Percentiles rank a stretch among this genome's conserved stretches.
Evolutionary conservation across 2,888 invertebrate species (phyloP).

Genomic region (Athalia circularis): DNA sequence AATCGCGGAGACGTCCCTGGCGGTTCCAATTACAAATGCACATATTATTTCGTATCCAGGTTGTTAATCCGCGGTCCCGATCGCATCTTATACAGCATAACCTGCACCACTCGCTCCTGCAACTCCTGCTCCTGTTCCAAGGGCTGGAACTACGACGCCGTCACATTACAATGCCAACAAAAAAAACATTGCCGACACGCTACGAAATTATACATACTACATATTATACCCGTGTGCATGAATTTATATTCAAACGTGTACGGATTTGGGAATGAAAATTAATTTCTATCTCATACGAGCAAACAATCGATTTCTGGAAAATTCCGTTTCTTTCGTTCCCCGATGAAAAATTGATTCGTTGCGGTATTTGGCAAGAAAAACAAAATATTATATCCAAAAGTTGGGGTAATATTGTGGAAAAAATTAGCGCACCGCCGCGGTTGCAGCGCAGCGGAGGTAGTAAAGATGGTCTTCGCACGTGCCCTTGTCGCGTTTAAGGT

Average conservation of each 20-base stretch:
- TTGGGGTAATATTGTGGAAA: not conserved
- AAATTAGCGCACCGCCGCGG: not conserved
- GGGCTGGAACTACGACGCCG: not conserved
- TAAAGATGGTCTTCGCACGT: constrained; percentile 29
- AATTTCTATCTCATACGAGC: too few relatives aligned
- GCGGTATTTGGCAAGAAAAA: not conserved
- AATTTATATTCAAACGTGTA: not conserved
- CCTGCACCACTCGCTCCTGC: not conserved
- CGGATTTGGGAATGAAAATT: not conserved
- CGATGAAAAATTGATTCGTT: not conserved
- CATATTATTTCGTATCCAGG: constrained; percentile 48
- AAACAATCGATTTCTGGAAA: too few relatives aligned
- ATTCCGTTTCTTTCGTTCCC: too few relatives aligned
- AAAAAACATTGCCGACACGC: not conserved
- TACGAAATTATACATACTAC: too few relatives aligned
- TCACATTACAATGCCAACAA: constrained; percentile 2
- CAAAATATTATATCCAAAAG: too few relatives aligned
- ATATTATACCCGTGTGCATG: too few relatives aligned
- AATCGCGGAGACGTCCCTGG: constrained; percentile 48
- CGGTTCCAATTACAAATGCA: constrained; percentile 51
- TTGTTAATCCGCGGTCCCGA: constrained; percentile 49
- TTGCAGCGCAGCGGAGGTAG: not conserved
- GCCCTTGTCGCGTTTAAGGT: constrained; percentile 35
- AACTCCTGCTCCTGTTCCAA: not conserved
- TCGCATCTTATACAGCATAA: not conserved